phyloP scores from a whole-genome alignment of 2,113 vertebrate genomes.

The Trematomus loennbergii region DNA sequence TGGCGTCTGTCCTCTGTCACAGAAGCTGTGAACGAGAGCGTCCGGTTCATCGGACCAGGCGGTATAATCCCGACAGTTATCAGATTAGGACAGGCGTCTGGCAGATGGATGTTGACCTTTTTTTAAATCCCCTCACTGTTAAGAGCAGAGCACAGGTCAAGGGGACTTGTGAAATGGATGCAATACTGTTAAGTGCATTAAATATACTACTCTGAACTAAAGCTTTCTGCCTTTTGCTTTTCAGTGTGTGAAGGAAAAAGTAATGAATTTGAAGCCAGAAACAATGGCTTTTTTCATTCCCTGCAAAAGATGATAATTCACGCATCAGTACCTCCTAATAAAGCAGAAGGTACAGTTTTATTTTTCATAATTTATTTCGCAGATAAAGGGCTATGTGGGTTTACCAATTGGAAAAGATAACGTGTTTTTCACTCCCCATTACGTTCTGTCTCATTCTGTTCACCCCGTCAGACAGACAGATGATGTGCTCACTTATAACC shows the following conservation, averaged over 20 bases:
- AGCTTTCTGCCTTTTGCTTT: not conserved
- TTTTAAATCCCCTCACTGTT: conserved; percentile 68
- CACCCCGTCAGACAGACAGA: conserved; percentile 37
- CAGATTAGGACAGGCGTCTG: conserved; percentile 66
- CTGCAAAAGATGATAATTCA: conserved; percentile 30
- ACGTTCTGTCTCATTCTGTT: conserved; percentile 38
- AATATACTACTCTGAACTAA: conserved; percentile 5
- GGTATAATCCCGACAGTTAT: conserved; percentile 72
- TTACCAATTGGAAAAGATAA: conserved; percentile 47
- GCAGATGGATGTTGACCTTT: conserved; percentile 61
- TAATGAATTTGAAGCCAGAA: conserved; percentile 21
- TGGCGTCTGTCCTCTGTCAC: conserved; percentile 8
- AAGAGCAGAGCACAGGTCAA: conserved; percentile 52
- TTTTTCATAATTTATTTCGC: conserved; percentile 36
- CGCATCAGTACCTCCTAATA: conserved; percentile 47
- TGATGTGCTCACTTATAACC: conserved; percentile 50
- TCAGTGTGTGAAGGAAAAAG: conserved; percentile 14
- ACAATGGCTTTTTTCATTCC: conserved; percentile 18
- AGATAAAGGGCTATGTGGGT: conserved; percentile 10
- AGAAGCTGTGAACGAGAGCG: conserved; percentile 40
- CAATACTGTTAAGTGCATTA: conserved; percentile 61
- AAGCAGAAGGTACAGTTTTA: conserved; percentile 35
- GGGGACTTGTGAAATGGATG: conserved; percentile 29
- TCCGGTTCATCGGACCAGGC: conserved; percentile 21
- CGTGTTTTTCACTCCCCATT: conserved; percentile 56